These are phyloP conservation scores for Merluccius polli DNA, from an alignment of 2,797 vertebrate genomes.

Conservation along the genomic window DNA sequence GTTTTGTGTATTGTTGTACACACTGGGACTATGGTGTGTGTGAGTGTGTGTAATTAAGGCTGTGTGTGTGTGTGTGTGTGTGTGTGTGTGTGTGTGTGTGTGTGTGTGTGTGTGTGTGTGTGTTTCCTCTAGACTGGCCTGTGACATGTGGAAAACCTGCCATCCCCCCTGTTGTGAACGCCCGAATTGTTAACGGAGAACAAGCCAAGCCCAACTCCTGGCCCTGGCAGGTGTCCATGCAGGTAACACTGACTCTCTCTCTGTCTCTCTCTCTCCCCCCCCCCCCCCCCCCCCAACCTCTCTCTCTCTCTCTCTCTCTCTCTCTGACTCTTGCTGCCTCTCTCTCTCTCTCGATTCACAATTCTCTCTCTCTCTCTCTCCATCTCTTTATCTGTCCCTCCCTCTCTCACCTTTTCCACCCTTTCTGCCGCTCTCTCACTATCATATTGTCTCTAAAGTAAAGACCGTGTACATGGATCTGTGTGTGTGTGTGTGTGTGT, in stretches of 20 bases:
- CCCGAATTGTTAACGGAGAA: constrained; percentile 76
- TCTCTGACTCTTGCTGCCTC: background rate
- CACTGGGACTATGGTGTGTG: background rate
- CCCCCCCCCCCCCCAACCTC: background rate
- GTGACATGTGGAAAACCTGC: constrained; percentile 64
- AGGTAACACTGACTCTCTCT: constrained; percentile 51
- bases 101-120: background rate
- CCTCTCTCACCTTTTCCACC: background rate
- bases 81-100: too few species aligned
- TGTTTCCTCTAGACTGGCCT: constrained; percentile 69
- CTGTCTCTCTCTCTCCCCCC: too few species aligned
- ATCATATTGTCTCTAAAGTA: background rate
- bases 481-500: constrained; percentile 8
- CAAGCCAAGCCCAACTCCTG: constrained; percentile 70
- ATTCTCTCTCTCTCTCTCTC: background rate
- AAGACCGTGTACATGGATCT: background rate
- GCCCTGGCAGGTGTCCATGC: constrained; percentile 81
- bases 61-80: too few species aligned
- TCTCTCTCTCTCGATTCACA: background rate
- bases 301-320: background rate
- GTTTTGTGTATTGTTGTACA: background rate
- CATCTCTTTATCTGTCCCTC: background rate
- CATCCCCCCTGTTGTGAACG: constrained; percentile 57
- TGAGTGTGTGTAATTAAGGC: background rate
- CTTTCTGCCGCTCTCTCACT: background rate